These are phyloP conservation scores for Dendroctonus valens DNA, from an alignment of 1,140 invertebrate species.

Conservation along the genomic window DNA sequence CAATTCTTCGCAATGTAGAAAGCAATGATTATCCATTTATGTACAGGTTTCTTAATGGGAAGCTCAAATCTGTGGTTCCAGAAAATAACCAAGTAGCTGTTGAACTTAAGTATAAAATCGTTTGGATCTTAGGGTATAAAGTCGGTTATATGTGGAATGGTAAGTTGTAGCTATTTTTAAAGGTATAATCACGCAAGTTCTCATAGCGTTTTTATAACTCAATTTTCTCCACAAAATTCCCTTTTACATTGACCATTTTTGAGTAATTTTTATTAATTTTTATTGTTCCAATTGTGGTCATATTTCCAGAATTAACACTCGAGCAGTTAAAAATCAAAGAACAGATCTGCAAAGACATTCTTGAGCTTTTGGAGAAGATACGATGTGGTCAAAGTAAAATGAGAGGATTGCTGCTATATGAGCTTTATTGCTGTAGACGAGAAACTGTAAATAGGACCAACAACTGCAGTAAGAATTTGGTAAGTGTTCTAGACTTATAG, in stretches of 20 bases:
- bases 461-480: not conserved
- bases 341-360: conserved; percentile 50
- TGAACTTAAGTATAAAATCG: conserved; percentile 51
- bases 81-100: conserved; percentile 56
- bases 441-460: conserved; percentile 31
- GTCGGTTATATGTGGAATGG: conserved; percentile 40
- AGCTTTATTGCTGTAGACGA: conserved; percentile 36
- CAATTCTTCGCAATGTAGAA: conserved; percentile 51
- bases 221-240: not conserved
- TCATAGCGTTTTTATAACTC: too few relatives aligned
- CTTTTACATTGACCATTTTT: not conserved
- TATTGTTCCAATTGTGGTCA: too few relatives aligned
- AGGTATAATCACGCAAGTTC: too few relatives aligned
- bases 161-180: conserved; percentile 10
- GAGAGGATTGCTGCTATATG: conserved; percentile 46
- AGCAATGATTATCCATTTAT: conserved; percentile 51
- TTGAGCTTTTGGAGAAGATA: conserved; percentile 50
- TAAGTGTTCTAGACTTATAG: not conserved
- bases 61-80: conserved; percentile 52
- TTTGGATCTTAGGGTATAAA: conserved; percentile 43
- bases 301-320: conserved; percentile 38
- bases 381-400: conserved; percentile 52
- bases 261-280: too few relatives aligned
- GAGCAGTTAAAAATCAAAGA: conserved; percentile 40
- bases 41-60: conserved; percentile 52